Base-by-base conservation (phyloP, 2,113 vertebrate genomes). In the Cettia cetti region DNA sequence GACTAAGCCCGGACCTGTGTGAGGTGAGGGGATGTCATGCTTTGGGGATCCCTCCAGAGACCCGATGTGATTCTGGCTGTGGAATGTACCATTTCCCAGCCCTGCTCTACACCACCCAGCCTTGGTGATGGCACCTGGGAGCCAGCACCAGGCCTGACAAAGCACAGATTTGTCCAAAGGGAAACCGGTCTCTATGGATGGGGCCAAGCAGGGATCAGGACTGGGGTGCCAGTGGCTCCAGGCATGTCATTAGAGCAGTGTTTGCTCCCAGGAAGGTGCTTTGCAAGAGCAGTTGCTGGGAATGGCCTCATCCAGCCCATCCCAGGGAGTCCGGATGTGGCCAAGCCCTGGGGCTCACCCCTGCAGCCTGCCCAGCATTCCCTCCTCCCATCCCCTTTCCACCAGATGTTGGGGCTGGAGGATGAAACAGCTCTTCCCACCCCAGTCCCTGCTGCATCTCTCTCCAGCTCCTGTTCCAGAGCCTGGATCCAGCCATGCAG, bases 321-420 rank as follows among this genome's bases (percentile, higher is more conserved):
- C 61, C 79, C 76, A 24, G 59, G 52, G 52, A 69, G 23, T 7
- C 37, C 1, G 15, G 74, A 90, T 70, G 40, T 39, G 2, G 69
- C 52, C 10, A 6, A 89, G 37, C 77, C 74, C 56, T 11, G 39
- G 54, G 87, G 47, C 69, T 90, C 75, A 30, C 44, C 86, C 76
- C 75, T 40, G 74, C 26, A 14, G 70, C 65, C 57, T 37, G 77
- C 71, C 39, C 7, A 1, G 63, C 17, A 6, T 72, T 63, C 33
- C 57, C 92, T 40, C 22, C 39, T 63, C 81, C 95, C 89, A 74
- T 69, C 39, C 57, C 79, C 26, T 86, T 86, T n/a, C 79, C 81
- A 88, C 91, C 95, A 96, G 94, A 86, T 94, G 92, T 86, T 89
- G 60, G 77, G 86, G 80, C 74, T 33, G 7, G 77, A 83, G 86